A percentile compares a stretch with the other conserved stretches of the same genome.
Evolutionary conservation across 2,888 invertebrate species (phyloP).

Genomic region (Tetropium fuscum): DNA sequence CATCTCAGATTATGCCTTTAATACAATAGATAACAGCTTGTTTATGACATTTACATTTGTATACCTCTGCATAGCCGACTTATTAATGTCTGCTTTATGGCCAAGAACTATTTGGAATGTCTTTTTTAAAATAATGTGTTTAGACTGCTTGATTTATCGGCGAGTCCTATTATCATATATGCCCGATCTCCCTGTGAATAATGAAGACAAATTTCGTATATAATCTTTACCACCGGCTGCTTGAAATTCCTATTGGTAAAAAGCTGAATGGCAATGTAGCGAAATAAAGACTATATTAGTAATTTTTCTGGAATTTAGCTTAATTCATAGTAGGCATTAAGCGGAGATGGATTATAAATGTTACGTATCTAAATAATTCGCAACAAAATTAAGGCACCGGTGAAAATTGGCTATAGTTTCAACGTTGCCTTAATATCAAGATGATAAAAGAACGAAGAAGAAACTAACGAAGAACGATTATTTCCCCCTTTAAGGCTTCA

Average conservation of each 20-base stretch:
- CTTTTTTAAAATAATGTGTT: slow-evolving; percentile 33
- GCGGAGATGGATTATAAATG: neutral
- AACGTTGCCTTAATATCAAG: too few relatives aligned
- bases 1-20: slow-evolving; percentile 61
- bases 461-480: too few relatives aligned
- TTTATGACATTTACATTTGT: slow-evolving; percentile 62
- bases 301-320: too few relatives aligned
- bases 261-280: neutral
- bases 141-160: slow-evolving; percentile 32
- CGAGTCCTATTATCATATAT: slow-evolving; percentile 18
- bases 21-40: slow-evolving; percentile 62
- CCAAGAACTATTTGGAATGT: slow-evolving; percentile 23
- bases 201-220: slow-evolving; percentile 40
- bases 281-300: neutral
- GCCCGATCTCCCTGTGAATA: slow-evolving; percentile 33
- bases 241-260: slow-evolving; percentile 12
- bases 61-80: slow-evolving; percentile 48
- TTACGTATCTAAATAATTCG: neutral
- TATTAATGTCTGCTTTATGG: slow-evolving; percentile 50
- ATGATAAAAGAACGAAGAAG: too few relatives aligned
- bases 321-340: neutral
- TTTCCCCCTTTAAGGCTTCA: too few relatives aligned
- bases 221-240: slow-evolving; percentile 34
- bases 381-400: too few relatives aligned
- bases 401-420: too few relatives aligned